Evolutionary conservation across 2,113 vertebrate species (phyloP), one percentile per base, ranked within the genome.

Genomic region (Copsychus sechellarum): DNA sequence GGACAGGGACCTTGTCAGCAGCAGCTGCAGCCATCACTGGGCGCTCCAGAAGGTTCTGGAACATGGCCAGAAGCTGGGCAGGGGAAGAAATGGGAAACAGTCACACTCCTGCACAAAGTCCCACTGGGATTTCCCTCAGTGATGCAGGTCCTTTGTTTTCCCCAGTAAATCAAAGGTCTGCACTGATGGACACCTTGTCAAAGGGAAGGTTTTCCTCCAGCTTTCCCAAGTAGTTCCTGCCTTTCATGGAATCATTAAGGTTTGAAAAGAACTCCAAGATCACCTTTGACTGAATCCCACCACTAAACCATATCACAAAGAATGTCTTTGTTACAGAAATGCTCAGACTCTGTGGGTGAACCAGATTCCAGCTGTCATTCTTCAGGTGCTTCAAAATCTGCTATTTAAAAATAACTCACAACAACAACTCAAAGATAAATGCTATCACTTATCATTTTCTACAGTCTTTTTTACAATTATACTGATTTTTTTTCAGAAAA

Each of bases 1-100:
- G 98, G 14, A 88, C 48, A 6, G 96, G 94, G 89, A 98, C 98
- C 95, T 97, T 98, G 54, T 92, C 94, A 81, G 96, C 92, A 40
- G 90, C 97, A 54, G 97, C 97, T 16, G 71, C 90, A n/a, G 98
- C 98, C 13, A 99, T 79, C 16, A 98, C 38, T 2, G 99, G 98
- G 60, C 98, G 98, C 85, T 99, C 97, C 78, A 99, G 85, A 72
- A 99, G 98, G 87, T 92, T 98, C 40, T 97, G 98, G 61, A 99
- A 99, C 98, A 99, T 99, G 76, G 98, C 97, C 77, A 99, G 73
- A 43, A 99, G 81, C 99, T 99, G 97, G 6, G 71, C 70, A 81
- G 43, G 90, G 40, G 66, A 65, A 77, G 25, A 47, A 91, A 51
- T 1, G 14, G 18, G 36, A 7, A 56, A 36, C 38, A 45, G 54